Base-by-base conservation (phyloP, 2,888 invertebrate species). In the Melanchra persicariae region DNA sequence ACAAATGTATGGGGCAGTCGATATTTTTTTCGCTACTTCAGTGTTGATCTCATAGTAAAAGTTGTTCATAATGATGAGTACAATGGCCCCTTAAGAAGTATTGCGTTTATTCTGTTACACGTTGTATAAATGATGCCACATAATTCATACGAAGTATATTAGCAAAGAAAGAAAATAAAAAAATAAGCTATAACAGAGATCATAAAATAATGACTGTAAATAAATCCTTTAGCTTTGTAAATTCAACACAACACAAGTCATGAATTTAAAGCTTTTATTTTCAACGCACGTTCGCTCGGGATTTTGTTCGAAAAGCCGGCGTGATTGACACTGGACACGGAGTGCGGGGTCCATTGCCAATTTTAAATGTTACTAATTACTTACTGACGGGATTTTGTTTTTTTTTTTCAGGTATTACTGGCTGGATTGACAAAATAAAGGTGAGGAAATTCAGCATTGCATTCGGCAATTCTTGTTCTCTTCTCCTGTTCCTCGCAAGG, bases 401-500 rank as follows among this genome's bases (percentile, higher is more conserved):
- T 52, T 52, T 51, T 79, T 67, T 5, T 62, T 1, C 70, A 74
- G 72, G 15, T 61, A 30, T 30, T 26, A 0, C 49, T 1, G 7
- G 12, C 24, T 40, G 47, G 47, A 67, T 47, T 40, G 12, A 0
- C 24, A 10, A n/a, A 55, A 34, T 12, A 51, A 52, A 77, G 58
- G 70, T 77, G n/a, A 52, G 58, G 7, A 6, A 34, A 9, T 54
- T 19, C 19, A 22, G 3, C n/a, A n/a, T 88, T 90, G 69, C 93
- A 91, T 75, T 88, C 84, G 40, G 77, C 83, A 72, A 79, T 75
- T 75, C 75, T 88, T 4, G 71, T 37, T 79, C 86, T 85, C 70
- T 81, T 87, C 1, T 71, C 71, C 64, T 89, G 88, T 70, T 85
- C 72, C 79, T 92, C 91, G 54, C 93, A 94, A 61, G 90, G 91